These are phyloP conservation scores for Diorhabda carinulata DNA, from an alignment of 1,140 invertebrate species.

Conservation along the genomic window DNA sequence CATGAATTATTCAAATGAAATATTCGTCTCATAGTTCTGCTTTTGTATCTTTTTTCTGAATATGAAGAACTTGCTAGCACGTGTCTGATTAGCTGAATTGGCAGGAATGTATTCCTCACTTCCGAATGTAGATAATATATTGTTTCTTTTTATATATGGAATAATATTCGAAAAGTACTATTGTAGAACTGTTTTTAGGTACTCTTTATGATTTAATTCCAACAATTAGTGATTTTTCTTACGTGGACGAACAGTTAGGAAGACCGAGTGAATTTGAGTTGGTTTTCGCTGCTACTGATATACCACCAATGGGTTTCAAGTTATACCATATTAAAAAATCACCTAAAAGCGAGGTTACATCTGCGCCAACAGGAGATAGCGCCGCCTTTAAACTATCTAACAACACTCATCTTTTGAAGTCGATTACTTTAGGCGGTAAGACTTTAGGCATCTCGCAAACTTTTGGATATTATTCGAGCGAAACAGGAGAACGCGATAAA, in stretches of 20 bases:
- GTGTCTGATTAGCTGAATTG: no score
- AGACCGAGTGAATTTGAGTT: conserved; percentile 51
- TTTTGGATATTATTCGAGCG: conserved; percentile 58
- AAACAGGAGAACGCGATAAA: conserved; percentile 48
- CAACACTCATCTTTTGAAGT: conserved; percentile 53
- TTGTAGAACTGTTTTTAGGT: background rate
- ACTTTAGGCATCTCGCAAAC: conserved; percentile 59
- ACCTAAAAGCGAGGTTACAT: background rate
- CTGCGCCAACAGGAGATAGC: conserved; percentile 17
- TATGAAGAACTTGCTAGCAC: no score
- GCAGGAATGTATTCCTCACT: no score
- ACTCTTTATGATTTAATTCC: conserved; percentile 26
- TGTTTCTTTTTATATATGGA: no score
- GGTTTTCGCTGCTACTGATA: conserved; percentile 58
- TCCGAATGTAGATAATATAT: no score
- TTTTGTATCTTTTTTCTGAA: no score
- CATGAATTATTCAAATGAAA: no score
- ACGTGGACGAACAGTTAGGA: conserved; percentile 18
- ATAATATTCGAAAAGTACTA: no score
- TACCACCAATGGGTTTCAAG: conserved; percentile 63
- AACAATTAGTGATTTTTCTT: conserved; percentile 23
- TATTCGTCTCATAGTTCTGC: no score
- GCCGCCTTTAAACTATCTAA: conserved; percentile 49
- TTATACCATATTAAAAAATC: conserved; percentile 53
- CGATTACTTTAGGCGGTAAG: conserved; percentile 54